Conservation (phyloP, 1,140 invertebrate genomes). For the Holotrichia oblita region DNA sequence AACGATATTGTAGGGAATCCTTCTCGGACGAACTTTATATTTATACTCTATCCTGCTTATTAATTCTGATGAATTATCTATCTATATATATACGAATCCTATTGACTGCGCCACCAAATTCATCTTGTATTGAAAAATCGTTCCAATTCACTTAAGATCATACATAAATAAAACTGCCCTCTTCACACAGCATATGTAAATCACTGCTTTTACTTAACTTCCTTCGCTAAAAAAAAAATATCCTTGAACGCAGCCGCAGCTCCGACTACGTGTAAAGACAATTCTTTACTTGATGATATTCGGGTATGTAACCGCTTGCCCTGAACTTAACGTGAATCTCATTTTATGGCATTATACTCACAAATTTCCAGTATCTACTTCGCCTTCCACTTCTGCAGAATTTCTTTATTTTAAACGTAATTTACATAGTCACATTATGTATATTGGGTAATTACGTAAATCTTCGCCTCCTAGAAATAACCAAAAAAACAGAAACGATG, state of each 20-base stretch:
- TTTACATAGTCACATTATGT: constrained; percentile 8
- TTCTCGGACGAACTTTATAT: constrained; percentile 6
- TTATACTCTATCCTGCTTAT: neutral
- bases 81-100: too few species aligned
- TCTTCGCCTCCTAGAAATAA: constrained; percentile 1
- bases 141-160: too few species aligned
- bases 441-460: constrained; percentile 11
- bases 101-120: too few species aligned
- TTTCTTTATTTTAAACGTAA: constrained; percentile 14
- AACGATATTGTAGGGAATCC: neutral
- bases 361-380: constrained; percentile 5
- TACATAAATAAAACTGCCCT: too few species aligned
- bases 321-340: neutral
- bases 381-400: neutral
- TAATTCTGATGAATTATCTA: too few species aligned
- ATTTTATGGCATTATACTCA: neutral
- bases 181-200: too few species aligned
- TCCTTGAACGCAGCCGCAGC: too few species aligned
- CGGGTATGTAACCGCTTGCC: neutral
- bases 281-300: constrained; percentile 7
- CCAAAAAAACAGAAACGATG: constrained; percentile 23
- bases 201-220: too few species aligned
- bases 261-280: too few species aligned
- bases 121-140: too few species aligned
- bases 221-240: too few species aligned